phyloP scores from a whole-genome alignment of 2,888 invertebrate genomes.

The Criorhina ranunculi region DNA sequence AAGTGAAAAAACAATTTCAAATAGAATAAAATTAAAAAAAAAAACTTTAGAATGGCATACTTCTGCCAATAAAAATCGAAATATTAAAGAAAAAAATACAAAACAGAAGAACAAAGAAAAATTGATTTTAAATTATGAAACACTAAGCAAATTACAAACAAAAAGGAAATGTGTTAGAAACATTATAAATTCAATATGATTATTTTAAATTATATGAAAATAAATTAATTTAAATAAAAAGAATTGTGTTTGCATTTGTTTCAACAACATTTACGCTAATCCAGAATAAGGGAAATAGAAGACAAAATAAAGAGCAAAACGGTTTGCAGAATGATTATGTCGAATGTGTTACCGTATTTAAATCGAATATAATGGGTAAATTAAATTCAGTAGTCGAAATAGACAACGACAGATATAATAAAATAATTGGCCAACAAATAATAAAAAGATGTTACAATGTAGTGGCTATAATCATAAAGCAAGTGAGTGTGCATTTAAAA shows the following conservation, averaged over 20 bases:
- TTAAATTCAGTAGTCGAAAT: too few relatives aligned
- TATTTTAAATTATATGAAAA: slow-evolving; percentile 61
- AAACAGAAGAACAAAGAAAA: slow-evolving; percentile 6
- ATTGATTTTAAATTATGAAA: slow-evolving; percentile 48
- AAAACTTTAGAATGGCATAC: slow-evolving; percentile 35
- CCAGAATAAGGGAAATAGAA: slow-evolving; percentile 11
- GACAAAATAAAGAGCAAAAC: slow-evolving; percentile 21
- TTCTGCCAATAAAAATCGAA: slow-evolving; percentile 50
- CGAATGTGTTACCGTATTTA: slow-evolving; percentile 1
- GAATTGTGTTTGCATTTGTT: too few relatives aligned
- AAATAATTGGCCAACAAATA: too few relatives aligned
- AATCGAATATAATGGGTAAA: neutral
- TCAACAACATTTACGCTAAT: too few relatives aligned
- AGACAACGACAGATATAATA: too few relatives aligned
- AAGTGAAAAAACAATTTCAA: slow-evolving; percentile 52
- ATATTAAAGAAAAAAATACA: slow-evolving; percentile 22
- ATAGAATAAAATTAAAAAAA: slow-evolving; percentile 42
- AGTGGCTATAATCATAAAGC: too few relatives aligned
- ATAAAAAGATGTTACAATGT: neutral
- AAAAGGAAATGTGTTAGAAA: slow-evolving; percentile 49
- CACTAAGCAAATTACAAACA: slow-evolving; percentile 43
- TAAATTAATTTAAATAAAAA: slow-evolving; percentile 60
- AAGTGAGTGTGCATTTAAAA: too few relatives aligned
- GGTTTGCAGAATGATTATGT: neutral
- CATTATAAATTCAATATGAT: slow-evolving; percentile 54